Evolutionary conservation across 2,797 vertebrate genomes (phyloP).

Genomic region (Melanotaenia pygmaea): DNA sequence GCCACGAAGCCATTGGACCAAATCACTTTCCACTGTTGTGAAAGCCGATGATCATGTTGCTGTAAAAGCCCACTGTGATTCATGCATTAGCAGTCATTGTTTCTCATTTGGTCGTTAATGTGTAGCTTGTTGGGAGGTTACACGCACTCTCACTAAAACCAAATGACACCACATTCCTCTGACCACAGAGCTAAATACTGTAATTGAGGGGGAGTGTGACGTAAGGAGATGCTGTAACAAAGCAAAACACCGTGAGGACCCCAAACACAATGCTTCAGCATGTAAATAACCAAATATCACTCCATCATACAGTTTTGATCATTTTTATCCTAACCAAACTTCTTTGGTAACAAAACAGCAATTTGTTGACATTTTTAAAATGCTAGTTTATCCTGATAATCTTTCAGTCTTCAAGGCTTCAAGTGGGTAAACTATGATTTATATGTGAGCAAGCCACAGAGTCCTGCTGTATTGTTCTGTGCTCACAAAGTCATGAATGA

Average conservation of each 20-base stretch:
- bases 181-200: slow-evolving; percentile 10
- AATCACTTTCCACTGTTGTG: slow-evolving; percentile 14
- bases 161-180: slow-evolving; percentile 28
- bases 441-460: background rate
- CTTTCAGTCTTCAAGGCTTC: background rate
- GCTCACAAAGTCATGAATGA: background rate
- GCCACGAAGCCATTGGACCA: background rate
- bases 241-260: background rate
- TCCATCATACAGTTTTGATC: background rate
- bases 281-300: background rate
- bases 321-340: background rate
- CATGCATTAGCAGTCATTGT: slow-evolving; percentile 2
- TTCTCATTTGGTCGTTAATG: slow-evolving; percentile 16
- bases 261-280: background rate
- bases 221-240: background rate
- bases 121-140: slow-evolving; percentile 5
- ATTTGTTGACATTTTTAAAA: background rate
- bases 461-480: background rate
- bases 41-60: background rate
- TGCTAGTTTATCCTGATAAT: background rate
- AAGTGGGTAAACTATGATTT: background rate
- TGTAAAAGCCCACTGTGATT: slow-evolving; percentile 1
- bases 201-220: slow-evolving; percentile 6
- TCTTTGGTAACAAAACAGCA: background rate
- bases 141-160: background rate